Evolutionary conservation across 2,888 invertebrate genomes (phyloP).

Genomic region (Troides oblongomaculatus): DNA sequence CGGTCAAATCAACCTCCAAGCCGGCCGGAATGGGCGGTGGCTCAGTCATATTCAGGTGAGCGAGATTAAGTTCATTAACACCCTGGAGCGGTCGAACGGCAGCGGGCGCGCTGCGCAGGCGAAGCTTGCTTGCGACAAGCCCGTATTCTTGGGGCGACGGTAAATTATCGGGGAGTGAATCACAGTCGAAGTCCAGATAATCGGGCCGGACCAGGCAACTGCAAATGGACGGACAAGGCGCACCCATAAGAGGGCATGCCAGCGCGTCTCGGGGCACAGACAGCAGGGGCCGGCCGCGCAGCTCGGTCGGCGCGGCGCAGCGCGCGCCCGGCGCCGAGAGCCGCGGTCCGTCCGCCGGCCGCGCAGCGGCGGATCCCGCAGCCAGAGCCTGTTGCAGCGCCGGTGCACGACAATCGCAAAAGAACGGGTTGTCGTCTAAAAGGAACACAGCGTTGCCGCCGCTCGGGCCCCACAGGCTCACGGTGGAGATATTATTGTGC

Average conservation of each 20-base stretch:
- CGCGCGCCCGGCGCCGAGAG: conserved; percentile 14
- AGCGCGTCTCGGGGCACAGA: neutral
- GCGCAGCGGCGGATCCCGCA: neutral
- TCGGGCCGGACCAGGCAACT: neutral
- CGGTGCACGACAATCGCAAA: conserved; percentile 44
- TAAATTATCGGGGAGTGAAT: neutral
- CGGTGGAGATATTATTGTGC: conserved; percentile 43
- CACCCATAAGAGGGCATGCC: neutral
- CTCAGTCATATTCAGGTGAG: conserved; percentile 28
- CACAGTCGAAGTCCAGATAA: neutral
- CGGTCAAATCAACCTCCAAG: conserved; percentile 30
- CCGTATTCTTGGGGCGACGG: neutral
- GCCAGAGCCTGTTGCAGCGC: conserved; percentile 36
- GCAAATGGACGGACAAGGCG: neutral
- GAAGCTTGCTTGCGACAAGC: neutral
- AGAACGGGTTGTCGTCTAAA: conserved; percentile 45
- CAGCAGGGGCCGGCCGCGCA: neutral
- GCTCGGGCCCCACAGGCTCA: conserved; percentile 12
- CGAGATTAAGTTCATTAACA: too few species aligned
- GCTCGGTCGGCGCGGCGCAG: neutral
- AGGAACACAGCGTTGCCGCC: conserved; percentile 30
- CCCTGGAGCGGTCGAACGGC: neutral
- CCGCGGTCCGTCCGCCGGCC: neutral
- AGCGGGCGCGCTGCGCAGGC: neutral
- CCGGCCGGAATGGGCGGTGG: conserved; percentile 23